These are phyloP conservation scores for Corvus cornix DNA, from an alignment of 2,113 vertebrate species.

Conservation along the genomic window DNA sequence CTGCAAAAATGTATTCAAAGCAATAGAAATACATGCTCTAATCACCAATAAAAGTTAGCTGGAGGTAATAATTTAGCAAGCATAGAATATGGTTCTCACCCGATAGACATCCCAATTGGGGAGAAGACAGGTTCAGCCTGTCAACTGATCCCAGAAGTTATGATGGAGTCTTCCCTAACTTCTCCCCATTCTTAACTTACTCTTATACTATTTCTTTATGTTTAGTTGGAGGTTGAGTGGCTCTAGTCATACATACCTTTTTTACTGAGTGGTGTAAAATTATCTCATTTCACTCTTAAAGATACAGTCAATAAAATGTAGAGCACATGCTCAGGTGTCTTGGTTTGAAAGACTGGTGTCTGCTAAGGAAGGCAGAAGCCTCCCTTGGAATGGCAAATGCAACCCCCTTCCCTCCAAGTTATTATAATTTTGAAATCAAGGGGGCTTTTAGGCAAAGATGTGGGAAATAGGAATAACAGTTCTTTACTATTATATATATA, in stretches of 20 bases:
- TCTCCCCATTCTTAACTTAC: not conserved
- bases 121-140: not conserved
- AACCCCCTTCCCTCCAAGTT: too few relatives aligned
- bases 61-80: not conserved
- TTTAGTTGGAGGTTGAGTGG: not conserved
- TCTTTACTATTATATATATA: too few relatives aligned
- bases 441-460: too few relatives aligned
- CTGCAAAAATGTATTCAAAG: not conserved
- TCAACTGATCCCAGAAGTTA: not conserved
- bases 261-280: not conserved
- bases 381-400: too few relatives aligned
- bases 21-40: not conserved
- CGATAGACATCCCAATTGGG: not conserved
- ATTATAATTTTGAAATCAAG: too few relatives aligned
- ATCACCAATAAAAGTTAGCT: not conserved
- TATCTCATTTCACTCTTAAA: fast-evolving
- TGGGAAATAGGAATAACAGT: too few relatives aligned
- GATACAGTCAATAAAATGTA: not conserved
- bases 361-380: too few relatives aligned
- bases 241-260: not conserved
- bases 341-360: too few relatives aligned
- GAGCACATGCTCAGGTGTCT: not conserved
- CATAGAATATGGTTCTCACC: not conserved
- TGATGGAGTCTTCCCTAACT: not conserved
- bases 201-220: not conserved